Conservation (phyloP, 1,140 invertebrate species). For the Procambarus clarkii region DNA sequence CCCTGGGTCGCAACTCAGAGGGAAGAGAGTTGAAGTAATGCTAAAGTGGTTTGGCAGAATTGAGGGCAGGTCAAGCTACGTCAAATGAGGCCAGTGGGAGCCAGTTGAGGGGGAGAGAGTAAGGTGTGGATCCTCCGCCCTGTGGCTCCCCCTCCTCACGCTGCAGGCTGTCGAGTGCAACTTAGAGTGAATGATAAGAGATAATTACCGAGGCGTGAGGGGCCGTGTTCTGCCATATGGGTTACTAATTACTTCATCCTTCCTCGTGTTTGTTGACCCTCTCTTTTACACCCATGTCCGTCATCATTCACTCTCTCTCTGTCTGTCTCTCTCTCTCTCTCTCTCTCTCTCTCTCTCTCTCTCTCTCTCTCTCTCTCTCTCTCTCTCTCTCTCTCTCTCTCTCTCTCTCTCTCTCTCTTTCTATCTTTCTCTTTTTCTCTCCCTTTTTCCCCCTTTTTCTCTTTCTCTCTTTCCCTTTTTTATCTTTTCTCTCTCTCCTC, state of each 20-base stretch:
- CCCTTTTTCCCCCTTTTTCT: neutral
- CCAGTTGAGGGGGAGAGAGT: no score
- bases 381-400: neutral
- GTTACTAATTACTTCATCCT: neutral
- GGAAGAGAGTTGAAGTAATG: no score
- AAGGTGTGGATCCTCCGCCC: no score
- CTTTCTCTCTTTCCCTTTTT: neutral
- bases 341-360: slow-evolving; percentile 43
- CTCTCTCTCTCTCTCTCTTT: slow-evolving; percentile 12
- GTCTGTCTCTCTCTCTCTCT: slow-evolving; percentile 30
- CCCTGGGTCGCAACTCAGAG: no score
- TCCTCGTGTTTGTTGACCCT: neutral
- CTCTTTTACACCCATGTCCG: neutral
- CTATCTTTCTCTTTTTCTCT: no score
- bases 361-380: slow-evolving; percentile 19
- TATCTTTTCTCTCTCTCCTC: neutral
- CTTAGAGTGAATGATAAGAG: neutral
- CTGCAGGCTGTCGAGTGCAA: no score
- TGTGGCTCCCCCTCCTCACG: no score
- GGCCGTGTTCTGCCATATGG: neutral
- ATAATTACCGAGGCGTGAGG: neutral
- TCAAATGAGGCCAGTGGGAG: no score
- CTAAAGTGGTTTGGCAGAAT: no score
- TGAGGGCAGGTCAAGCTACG: no score
- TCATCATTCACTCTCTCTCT: slow-evolving; percentile 15